These are phyloP conservation scores for Echinarachnius parma DNA, from an alignment of 53 echinoderm and acorn worm species.

Conservation along the genomic window DNA sequence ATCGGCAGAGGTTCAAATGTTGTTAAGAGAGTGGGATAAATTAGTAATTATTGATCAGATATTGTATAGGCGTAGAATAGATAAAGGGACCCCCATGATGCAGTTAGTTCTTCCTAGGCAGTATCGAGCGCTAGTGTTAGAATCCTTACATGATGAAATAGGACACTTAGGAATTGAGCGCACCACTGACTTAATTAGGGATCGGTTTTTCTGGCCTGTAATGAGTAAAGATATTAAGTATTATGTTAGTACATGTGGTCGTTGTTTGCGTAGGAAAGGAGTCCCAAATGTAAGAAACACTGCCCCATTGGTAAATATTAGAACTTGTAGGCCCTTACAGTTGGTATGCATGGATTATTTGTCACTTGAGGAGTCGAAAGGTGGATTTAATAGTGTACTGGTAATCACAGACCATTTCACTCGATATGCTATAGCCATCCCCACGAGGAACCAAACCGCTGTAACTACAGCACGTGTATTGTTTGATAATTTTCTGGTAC, in stretches of 20 bases:
- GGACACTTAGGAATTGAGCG: constrained; percentile 55
- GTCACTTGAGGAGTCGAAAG: constrained; percentile 32
- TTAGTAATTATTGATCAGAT: constrained; percentile 11
- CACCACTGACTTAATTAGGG: constrained; percentile 24
- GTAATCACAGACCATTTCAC: constrained; percentile 70
- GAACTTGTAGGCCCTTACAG: constrained; percentile 28
- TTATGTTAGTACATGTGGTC: constrained; percentile 30
- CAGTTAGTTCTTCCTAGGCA: constrained; percentile 25
- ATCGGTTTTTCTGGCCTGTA: constrained; percentile 42
- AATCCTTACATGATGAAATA: constrained; percentile 51
- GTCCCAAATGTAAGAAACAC: background rate
- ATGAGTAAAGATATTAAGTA: constrained; percentile 1
- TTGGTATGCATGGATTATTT: constrained; percentile 43
- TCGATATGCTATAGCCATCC: constrained; percentile 48
- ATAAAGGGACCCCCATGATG: background rate
- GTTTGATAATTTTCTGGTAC: constrained; percentile 61
- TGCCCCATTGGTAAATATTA: constrained; percentile 33
- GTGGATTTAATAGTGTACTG: constrained; percentile 44
- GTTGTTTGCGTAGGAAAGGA: constrained; percentile 16
- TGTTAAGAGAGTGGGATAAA: constrained; percentile 37
- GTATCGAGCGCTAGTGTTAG: background rate
- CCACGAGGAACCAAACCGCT: constrained; percentile 61
- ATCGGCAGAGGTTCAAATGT: constrained; percentile 8
- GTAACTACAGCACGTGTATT: constrained; percentile 43
- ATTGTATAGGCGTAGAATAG: constrained; percentile 1